Conservation (phyloP, 2,888 invertebrate genomes). For the Ophraella communa region DNA sequence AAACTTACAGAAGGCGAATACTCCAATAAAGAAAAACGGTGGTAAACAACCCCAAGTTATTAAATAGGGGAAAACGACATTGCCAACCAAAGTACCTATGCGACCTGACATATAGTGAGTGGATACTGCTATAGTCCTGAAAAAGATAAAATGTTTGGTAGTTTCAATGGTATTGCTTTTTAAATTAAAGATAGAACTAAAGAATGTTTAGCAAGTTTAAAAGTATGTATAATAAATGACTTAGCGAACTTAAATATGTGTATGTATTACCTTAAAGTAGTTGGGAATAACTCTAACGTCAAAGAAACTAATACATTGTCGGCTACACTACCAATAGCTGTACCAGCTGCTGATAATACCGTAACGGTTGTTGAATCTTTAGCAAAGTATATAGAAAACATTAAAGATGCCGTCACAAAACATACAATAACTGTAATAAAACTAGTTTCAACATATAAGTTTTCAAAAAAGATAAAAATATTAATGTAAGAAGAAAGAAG, state of each 20-base stretch:
- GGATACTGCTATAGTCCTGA: conserved; percentile 28
- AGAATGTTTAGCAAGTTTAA: too few relatives aligned
- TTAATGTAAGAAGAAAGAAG: too few relatives aligned
- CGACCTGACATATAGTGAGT: conserved; percentile 23
- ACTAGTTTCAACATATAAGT: background rate
- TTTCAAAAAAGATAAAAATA: too few relatives aligned
- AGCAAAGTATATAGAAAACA: conserved; percentile 48
- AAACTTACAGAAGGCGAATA: conserved; percentile 14
- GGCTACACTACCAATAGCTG: conserved; percentile 64
- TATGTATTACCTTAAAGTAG: conserved; percentile 65
- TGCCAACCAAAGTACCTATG: conserved; percentile 22
- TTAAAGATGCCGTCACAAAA: conserved; percentile 13
- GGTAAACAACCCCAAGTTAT: conserved; percentile 24
- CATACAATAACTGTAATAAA: conserved; percentile 25
- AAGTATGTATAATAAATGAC: too few relatives aligned
- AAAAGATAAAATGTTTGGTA: conserved; percentile 33
- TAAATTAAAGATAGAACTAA: too few relatives aligned
- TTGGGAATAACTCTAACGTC: conserved; percentile 71
- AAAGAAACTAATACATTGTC: conserved; percentile 69
- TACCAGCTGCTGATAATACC: conserved; percentile 61
- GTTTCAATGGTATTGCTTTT: conserved; percentile 6
- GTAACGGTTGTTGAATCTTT: conserved; percentile 57
- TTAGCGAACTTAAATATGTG: conserved; percentile 29
- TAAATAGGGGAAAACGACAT: conserved; percentile 25
- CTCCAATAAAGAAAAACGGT: conserved; percentile 27